Base-by-base conservation (phyloP, 2,113 vertebrate species). In the Chaenogobius annularis region DNA sequence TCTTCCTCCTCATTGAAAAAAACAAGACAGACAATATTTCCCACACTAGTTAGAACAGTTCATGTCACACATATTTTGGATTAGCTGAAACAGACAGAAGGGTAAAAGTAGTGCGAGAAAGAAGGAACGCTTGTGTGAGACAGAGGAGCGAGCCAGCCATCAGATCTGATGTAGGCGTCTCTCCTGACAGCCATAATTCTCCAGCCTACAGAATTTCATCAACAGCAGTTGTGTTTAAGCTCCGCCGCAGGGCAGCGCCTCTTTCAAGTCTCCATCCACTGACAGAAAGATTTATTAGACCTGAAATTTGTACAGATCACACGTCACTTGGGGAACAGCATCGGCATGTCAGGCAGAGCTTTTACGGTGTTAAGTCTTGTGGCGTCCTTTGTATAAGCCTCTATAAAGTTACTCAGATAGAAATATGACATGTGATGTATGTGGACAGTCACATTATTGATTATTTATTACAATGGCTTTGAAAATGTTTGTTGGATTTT, bases 261-360 rank as follows among this genome's bases (percentile, higher is more conserved):
- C 96, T 96, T 97, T 96, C 96, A 97, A 96, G 96, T 95, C 90
- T 89, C 83, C 79, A 59, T 81, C 82, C 94, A 76, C 95, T 98
- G 97, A 97, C 96, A 98, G 96, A 95, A 96, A 95, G 96, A 99
- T 98, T 98, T 98, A 99, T 98, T 97, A 97, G 95, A 94, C 95
- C 95, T 96, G 96, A 99, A 97, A 97, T 97, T 95, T 97, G 96
- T 96, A 96, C 95, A 95, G 96, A 97, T 98, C 96, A 95, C 94
- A 95, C 95, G 94, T 97, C 96, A 97, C 93, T 98, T 94, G 94
- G 95, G 95, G 94, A 95, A 93, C 95, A 66, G 63, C 96, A 96
- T 96, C 96, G 95, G 94, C 90, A 88, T 92, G 95, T 96, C 95
- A 95, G 71, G 72, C 44, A 70, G 72, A 78, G 85, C 84, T 72